Base-by-base conservation (phyloP, 2,888 invertebrate species). In the Tetranychus piercei region DNA sequence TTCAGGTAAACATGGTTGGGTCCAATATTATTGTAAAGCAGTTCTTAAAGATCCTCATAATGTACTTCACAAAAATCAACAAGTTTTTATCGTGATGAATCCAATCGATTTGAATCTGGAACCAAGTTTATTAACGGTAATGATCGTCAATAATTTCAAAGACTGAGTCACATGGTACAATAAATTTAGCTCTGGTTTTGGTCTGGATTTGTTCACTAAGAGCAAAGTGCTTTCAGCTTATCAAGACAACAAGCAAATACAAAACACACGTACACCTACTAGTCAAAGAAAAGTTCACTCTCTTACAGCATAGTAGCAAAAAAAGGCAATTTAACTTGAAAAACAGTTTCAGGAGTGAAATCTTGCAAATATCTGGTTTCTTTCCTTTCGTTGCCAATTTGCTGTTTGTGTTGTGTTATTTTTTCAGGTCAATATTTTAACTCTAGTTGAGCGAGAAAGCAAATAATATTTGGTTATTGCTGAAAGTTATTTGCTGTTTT, bases 61-160 rank as follows among this genome's bases (percentile, higher is more conserved):
- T 0, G 84, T 94, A 65, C 91, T 92, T 6, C 94, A 94, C 81
- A 94, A 94, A 83, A 94, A 94, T 82, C 93, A 94, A 82, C 94
- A 94, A 84, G 94, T 94, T n/a, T 94, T 94, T 83, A 92, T 94
- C 80, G 92, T 94, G 4, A 93, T 94, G 93, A 94, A 92, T 83
- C 94, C 94, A 6, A 92, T 94, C 79, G 93, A 94, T 82, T 85
- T 94, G 80, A 94, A 94, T 84, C 84, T 91, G 82, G 94, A 94
- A 81, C 91, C 92, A 67, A 88, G 91, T 8, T 88, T 91, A 79
- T 84, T 94, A 78, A 87, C 92, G 81, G 94, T 94, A 84, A 88
- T 20, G 9, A 23, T 66, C 1, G 11, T 20, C 20, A 20, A 11
- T 20, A 20, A 66, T 20, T 34, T 66, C 66, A 66, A 66, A 66